phyloP scores from a whole-genome alignment of 2,113 vertebrate species.

The Plecotus auritus region DNA sequence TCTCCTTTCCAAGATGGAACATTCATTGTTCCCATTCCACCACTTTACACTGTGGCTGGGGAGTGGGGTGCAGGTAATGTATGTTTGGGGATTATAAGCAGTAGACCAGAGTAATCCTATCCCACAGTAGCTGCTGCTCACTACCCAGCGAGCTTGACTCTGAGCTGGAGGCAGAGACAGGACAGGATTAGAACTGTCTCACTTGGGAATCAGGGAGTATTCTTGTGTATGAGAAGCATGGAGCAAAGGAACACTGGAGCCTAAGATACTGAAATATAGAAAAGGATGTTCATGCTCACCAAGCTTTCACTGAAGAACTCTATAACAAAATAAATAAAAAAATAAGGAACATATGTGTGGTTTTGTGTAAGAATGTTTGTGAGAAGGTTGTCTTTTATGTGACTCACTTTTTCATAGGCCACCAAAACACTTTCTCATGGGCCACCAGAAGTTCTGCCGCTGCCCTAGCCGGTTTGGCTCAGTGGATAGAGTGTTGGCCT shows the following conservation, averaged over 20 bases:
- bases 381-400: neutral
- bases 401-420: neutral
- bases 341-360: neutral
- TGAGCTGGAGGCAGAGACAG: neutral
- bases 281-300: neutral
- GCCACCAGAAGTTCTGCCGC: neutral
- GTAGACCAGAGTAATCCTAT: neutral
- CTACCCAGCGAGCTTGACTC: neutral
- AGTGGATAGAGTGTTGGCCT: no score
- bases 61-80: neutral
- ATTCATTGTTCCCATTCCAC: neutral
- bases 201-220: neutral
- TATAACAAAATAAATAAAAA: neutral
- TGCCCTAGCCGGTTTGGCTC: no score
- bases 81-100: neutral
- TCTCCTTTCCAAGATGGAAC: neutral
- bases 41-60: neutral
- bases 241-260: neutral
- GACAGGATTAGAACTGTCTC: neutral
- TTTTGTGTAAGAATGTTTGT: neutral
- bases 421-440: neutral
- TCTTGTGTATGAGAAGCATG: neutral
- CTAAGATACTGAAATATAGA: neutral
- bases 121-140: neutral
- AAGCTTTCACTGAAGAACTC: neutral